Conservation (phyloP, 2,888 invertebrate species). For the Oithona nana region DNA sequence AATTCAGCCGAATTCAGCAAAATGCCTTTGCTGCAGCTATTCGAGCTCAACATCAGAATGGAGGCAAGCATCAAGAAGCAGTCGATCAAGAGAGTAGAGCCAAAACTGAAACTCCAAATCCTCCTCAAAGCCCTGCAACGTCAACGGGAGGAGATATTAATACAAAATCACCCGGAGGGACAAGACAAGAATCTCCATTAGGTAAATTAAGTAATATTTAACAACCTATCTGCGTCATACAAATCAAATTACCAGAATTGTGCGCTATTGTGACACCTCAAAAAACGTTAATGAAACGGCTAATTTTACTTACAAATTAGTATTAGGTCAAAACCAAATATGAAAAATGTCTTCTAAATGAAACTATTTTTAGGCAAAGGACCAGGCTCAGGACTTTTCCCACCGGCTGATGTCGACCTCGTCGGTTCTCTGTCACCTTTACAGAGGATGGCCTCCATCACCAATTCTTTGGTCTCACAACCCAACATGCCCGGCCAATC, state of each 20-base stretch:
- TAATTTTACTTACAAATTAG: too few relatives aligned
- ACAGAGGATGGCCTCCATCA: conserved; percentile 93
- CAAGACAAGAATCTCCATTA: not conserved
- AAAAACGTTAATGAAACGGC: too few relatives aligned
- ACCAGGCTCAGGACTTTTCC: not conserved
- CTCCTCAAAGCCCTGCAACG: not conserved
- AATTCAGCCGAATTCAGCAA: conserved; percentile 62
- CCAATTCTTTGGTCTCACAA: conserved; percentile 72
- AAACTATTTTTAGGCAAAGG: not conserved
- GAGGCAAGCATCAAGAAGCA: too few relatives aligned
- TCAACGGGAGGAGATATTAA: not conserved
- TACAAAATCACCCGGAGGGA: not conserved
- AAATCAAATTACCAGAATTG: too few relatives aligned
- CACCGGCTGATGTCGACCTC: not conserved
- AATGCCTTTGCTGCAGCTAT: conserved; percentile 21
- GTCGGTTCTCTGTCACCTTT: conserved; percentile 37
- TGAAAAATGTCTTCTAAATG: not conserved
- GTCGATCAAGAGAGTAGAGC: not conserved
- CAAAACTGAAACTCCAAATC: not conserved
- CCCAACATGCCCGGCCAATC: conserved; percentile 16
- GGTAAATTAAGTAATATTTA: not conserved
- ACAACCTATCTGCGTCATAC: too few relatives aligned
- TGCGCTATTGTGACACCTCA: too few relatives aligned
- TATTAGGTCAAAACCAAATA: too few relatives aligned
- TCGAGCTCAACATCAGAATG: conserved; percentile 17